phyloP scores from a whole-genome alignment of 2,113 vertebrate genomes.

The Gulo gulo region DNA sequence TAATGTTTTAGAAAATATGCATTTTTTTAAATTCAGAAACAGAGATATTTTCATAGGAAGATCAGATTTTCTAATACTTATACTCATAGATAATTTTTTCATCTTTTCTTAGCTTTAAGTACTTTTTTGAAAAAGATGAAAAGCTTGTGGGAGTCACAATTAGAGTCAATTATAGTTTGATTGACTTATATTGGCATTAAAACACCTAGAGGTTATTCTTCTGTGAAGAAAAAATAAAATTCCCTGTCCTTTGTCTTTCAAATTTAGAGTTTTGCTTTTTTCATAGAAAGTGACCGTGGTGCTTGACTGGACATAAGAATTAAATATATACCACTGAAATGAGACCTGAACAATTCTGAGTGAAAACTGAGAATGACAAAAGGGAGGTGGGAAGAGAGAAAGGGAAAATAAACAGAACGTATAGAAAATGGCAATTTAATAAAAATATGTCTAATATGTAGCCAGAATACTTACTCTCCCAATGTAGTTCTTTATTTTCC shows the following conservation, averaged over 20 bases:
- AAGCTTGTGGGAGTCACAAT: slow-evolving; percentile 62
- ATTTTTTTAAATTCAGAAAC: not conserved
- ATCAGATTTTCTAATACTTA: slow-evolving; percentile 36
- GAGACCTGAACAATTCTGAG: not conserved
- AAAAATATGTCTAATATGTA: not conserved
- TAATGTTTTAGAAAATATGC: not conserved
- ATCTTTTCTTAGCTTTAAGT: slow-evolving; percentile 67
- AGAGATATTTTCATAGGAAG: not conserved
- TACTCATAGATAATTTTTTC: slow-evolving; percentile 65
- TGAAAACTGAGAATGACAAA: not conserved
- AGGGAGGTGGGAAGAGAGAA: not conserved
- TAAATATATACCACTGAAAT: not conserved
- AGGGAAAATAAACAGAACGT: not conserved
- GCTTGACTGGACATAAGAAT: not conserved
- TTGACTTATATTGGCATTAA: slow-evolving; percentile 61
- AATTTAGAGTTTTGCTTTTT: slow-evolving; percentile 3
- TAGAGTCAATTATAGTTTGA: slow-evolving; percentile 71
- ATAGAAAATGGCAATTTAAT: not conserved
- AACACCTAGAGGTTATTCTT: slow-evolving; percentile 45
- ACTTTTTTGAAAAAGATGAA: slow-evolving; percentile 53
- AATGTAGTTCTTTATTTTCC: not conserved
- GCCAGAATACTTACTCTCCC: not conserved
- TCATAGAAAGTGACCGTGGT: not conserved
- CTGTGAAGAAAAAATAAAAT: slow-evolving; percentile 30
- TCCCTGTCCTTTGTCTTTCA: not conserved